phyloP scores from a whole-genome alignment of 2,888 invertebrate species.

The Chaitophorus viminalis region DNA sequence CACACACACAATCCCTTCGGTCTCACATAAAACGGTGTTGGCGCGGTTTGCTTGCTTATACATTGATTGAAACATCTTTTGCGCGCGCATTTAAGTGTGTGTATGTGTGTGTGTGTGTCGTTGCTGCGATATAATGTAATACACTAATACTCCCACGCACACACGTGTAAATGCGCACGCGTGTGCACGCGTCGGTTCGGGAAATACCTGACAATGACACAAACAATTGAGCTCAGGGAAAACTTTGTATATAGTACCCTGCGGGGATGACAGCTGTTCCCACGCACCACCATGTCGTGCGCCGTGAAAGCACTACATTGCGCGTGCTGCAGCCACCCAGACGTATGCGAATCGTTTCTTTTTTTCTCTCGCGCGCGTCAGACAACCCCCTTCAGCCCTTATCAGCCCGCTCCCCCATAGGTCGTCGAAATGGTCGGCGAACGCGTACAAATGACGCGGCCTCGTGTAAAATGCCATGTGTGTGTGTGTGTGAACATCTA shows the following conservation, averaged over 20 bases:
- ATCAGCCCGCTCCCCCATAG: too few relatives aligned
- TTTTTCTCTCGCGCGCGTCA: neutral
- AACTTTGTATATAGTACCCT: neutral
- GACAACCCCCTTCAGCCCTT: too few relatives aligned
- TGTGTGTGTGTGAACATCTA: too few relatives aligned
- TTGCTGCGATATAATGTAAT: neutral
- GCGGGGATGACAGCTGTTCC: neutral
- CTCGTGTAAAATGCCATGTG: too few relatives aligned
- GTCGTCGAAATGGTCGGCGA: neutral
- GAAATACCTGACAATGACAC: constrained; percentile 15
- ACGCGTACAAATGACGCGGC: neutral
- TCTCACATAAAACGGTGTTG: neutral
- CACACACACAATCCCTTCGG: neutral
- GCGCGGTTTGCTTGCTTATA: neutral
- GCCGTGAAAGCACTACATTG: neutral
- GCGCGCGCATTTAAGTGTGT: neutral
- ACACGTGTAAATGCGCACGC: neutral
- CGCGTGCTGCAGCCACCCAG: neutral
- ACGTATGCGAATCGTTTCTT: neutral
- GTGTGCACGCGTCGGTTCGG: neutral
- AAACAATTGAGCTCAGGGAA: neutral
- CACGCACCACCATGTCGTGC: neutral
- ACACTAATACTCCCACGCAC: neutral
- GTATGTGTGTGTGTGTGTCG: neutral
- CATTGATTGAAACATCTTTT: constrained; percentile 34